A percentile compares a stretch with the other conserved stretches of the same genome.
These are phyloP conservation scores for Diorhabda carinulata DNA, from an alignment of 1,140 invertebrate species.

Conservation along the genomic window DNA sequence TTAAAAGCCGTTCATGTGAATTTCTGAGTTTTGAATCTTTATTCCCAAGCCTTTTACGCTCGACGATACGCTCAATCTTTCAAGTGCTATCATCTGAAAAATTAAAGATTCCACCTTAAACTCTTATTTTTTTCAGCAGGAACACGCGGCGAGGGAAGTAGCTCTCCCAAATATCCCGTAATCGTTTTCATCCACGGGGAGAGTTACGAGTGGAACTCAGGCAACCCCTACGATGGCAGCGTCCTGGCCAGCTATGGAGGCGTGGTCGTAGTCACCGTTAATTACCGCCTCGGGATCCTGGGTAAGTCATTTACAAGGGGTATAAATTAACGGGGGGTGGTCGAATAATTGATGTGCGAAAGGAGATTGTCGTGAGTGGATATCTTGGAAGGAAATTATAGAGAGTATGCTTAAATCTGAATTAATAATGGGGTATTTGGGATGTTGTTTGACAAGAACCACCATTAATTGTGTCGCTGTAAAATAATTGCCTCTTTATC, in stretches of 20 bases:
- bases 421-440: not conserved
- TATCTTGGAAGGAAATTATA: not conserved
- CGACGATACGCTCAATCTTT: no score
- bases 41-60: no score
- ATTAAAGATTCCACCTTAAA: conserved; percentile 17
- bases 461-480: no score
- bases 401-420: not conserved
- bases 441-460: not conserved
- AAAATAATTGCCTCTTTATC: no score
- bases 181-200: conserved; percentile 95
- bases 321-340: conserved; percentile 15
- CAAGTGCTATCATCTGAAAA: not conserved
- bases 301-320: conserved; percentile 62
- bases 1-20: no score
- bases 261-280: conserved; percentile 93
- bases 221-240: conserved; percentile 92
- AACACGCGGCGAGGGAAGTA: conserved; percentile 57
- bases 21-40: no score
- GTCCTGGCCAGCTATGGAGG: conserved; percentile 88
- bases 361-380: conserved; percentile 7
- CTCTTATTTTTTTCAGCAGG: conserved; percentile 58
- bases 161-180: conserved; percentile 69
- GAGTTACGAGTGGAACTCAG: conserved; percentile 94
- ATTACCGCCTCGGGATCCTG: conserved; percentile 93
- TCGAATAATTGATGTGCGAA: conserved; percentile 13